Base-by-base conservation (phyloP, 2,888 invertebrate species). In the Ectobius pallidus region DNA sequence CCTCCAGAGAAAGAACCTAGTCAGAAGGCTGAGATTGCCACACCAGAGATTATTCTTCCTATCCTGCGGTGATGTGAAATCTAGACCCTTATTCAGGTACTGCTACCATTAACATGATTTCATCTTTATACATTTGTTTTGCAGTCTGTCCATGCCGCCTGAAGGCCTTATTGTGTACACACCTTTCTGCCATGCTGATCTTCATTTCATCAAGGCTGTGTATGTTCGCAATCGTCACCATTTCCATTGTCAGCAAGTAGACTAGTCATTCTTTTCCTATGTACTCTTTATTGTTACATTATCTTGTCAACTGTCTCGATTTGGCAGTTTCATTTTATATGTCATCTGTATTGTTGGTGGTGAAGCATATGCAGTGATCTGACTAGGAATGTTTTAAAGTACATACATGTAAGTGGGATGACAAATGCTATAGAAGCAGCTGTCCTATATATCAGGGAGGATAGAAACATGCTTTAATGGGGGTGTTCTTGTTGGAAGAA, bases 131-230 rank as follows among this genome's bases (percentile, higher is more conserved):
- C 25, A 25, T 52, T 11, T 42, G n/a, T 58, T 58, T 42, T 70
- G 42, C 61, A 70, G 70, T 70, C 70, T 20, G 27, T 70, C 58
- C 70, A 42, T 61, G 70, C 70, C 44, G 70, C 58, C 61, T 70
- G 52, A 70, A 58, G 61, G 61, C 11, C 63, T 22, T 11, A 3
- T 11, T 14, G 20, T 20, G 1, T 1, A 14, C 14, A 25, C 7
- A 25, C 20, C 25, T n/a, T n/a, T 52, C 11, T 52, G 11, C 3
- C 25, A 11, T 25, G 25, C 25, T 25, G 7, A 9, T 52, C 20
- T 25, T 25, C 52, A 9, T 52, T 25, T 25, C 52, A 22, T 25
- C 52, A 52, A 14, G 39, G 39, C 39, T 14, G 14, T 39, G 39
- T 39, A 9, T 9, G 14, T 9, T 39, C n/a, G n/a, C 6, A 9